Base-by-base conservation (phyloP, 2,113 vertebrate genomes). In the Petrocephalus microphthalmus region DNA sequence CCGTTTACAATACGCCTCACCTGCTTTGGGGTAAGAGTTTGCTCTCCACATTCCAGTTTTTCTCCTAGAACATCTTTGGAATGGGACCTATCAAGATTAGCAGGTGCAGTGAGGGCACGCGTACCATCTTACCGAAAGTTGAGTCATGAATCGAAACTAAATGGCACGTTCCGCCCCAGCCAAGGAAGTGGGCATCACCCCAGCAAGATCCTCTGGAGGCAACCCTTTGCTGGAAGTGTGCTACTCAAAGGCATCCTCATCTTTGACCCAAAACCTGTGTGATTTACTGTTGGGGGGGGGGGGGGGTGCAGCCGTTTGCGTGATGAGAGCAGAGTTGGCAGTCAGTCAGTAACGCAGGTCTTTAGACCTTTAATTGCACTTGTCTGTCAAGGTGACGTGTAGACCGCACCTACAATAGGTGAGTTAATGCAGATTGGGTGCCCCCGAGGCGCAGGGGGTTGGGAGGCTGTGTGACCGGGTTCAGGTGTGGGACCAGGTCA, bases 321-420 rank as follows among this genome's bases (percentile, higher is more conserved):
- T 89, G 67, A 89, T 85, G 71, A 89, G 67, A 87, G 78, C 89
- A 90, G 91, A 91, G 92, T 53, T 93, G 92, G 94, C 92, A 83
- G 81, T 49, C 81, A 83, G 81, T 83, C 22, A 83, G 45, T 45
- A 49, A 49, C n/a, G 81, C 81, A 92, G 92, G 90, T 93, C 90
- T 92, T 92, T 90, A 92, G 91, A 92, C 84, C 92, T 91, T 91
- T 93, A 94, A 94, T 94, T 95, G 92, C 91, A 91, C 90, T 91
- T 91, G 92, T 94, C 93, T 94, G 92, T 90, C 90, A 82, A 87
- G 87, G 60, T 91, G 91, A 93, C 90, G 89, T 89, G 57, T 90
- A 91, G 87, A 82, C 25, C 29, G n/a, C 88, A 92, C 89, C 89
- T 22, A 78, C 3, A 19, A 29, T 88, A 91, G 93, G 92, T 91